Evolutionary conservation across 1,140 invertebrate species (phyloP).

Genomic region (Teleopsis dalmanni): DNA sequence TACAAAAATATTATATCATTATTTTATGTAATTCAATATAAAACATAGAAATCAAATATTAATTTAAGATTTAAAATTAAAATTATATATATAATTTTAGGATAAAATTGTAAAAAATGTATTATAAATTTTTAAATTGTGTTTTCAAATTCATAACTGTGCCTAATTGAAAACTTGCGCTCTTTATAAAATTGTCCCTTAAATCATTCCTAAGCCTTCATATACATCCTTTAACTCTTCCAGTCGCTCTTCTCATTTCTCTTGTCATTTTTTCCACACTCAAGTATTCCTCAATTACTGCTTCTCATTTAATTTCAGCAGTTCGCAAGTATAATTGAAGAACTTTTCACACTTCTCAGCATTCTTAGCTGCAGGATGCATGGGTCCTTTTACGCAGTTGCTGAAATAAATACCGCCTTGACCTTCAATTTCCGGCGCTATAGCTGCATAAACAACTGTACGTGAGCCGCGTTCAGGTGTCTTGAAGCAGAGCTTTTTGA

Average conservation of each 20-base stretch:
- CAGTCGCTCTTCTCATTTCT: background rate
- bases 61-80: background rate
- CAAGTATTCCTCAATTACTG: slow-evolving; percentile 45
- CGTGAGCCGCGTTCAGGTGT: slow-evolving; percentile 67
- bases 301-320: too few species aligned
- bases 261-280: background rate
- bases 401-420: slow-evolving; percentile 65
- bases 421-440: slow-evolving; percentile 62
- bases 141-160: background rate
- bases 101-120: background rate
- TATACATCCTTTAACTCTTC: background rate
- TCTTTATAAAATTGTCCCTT: background rate
- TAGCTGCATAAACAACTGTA: slow-evolving; percentile 62
- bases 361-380: slow-evolving; percentile 31
- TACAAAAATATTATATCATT: too few species aligned
- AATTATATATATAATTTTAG: background rate
- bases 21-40: background rate
- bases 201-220: background rate
- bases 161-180: background rate
- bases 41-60: background rate
- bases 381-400: slow-evolving; percentile 51
- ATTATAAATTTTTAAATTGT: background rate
- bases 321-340: slow-evolving; percentile 46
- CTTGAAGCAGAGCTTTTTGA: slow-evolving; percentile 58
- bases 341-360: slow-evolving; percentile 42